Evolutionary conservation across 2,797 vertebrate genomes (phyloP), one percentile per base, ranked within the genome.

Genomic region (Aeoliscus strigatus): DNA sequence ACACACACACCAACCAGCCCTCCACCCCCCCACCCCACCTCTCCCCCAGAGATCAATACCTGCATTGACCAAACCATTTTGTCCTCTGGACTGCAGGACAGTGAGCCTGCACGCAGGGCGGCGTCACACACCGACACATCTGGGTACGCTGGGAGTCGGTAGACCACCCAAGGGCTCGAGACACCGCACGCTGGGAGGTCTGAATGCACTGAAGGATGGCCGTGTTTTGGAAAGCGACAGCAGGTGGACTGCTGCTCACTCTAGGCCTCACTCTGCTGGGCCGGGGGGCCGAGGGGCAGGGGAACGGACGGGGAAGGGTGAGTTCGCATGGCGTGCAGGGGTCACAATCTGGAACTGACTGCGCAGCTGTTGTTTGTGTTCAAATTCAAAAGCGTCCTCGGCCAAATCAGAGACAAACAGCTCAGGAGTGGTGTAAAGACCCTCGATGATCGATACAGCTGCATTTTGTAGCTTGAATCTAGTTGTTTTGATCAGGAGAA

Each of bases 31-130:
- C n/a, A n/a, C n/a, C n/a, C n/a, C n/a, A n/a, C n/a, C n/a, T n/a
- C n/a, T n/a, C n/a, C 14, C 42, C 16, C 1, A 16, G 29, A 37
- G 58, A 83, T 86, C 83, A 4, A 86, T 86, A 65, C 45, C 45
- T 30, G 28, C 4, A 6, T 39, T 39, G 45, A 26, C 36, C 7
- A 0, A 17, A 14, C 8, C 28, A 49, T 37, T 24, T 27, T 66
- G 59, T 54, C 65, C 74, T 78, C 62, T 77, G 75, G 60, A 76
- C 70, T 46, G 51, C 37, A 1, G 27, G 31, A 34, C 35, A 18
- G 13, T 5, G 39, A 44, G 34, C 39, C 42, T 59, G 33, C 43
- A 34, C 36, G 42, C 33, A 28, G 28, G 8, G 30, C 14, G n/a
- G 5, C 30, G n/a, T 10, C 35, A 7, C 28, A 49, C 39, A 6